These are phyloP conservation scores for Carduelis carduelis DNA, from an alignment of 2,797 vertebrate species.

Conservation along the genomic window DNA sequence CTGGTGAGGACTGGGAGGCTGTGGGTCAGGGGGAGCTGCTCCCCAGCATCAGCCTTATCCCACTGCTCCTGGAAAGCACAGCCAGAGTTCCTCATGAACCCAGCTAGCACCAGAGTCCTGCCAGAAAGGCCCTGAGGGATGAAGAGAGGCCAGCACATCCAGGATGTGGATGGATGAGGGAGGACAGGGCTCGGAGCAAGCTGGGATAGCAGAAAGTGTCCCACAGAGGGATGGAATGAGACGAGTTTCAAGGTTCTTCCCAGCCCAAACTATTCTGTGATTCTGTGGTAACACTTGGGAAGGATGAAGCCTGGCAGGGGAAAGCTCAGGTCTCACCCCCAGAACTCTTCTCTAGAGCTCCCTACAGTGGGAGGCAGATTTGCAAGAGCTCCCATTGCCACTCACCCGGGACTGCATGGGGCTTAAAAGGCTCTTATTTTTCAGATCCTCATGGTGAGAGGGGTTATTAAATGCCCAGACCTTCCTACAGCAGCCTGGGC, in stretches of 20 bases:
- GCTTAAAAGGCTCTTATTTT: not conserved
- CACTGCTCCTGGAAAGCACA: fast-evolving
- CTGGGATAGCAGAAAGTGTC: not conserved
- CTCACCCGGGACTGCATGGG: not conserved
- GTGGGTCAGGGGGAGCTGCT: not conserved
- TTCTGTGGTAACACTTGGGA: not conserved
- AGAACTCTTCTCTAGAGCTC: not conserved
- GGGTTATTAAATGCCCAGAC: not conserved
- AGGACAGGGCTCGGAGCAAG: not conserved
- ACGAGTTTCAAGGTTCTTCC: not conserved
- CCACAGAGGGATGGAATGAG: not conserved
- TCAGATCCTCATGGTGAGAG: not conserved
- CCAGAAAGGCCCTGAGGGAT: not conserved
- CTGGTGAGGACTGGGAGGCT: not conserved
- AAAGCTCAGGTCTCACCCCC: not conserved
- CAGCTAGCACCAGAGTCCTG: fast-evolving
- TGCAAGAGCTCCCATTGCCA: not conserved
- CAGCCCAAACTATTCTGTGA: not conserved
- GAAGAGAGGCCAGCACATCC: fast-evolving
- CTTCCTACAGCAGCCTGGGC: not conserved
- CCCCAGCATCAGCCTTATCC: fast-evolving
- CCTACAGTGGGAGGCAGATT: not conserved
- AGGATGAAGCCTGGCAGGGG: fast-evolving
- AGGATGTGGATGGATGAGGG: fast-evolving
- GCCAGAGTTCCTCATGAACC: fast-evolving